These are phyloP conservation scores for Lethrus apterus DNA, from an alignment of 1,140 invertebrate species.

Conservation along the genomic window DNA sequence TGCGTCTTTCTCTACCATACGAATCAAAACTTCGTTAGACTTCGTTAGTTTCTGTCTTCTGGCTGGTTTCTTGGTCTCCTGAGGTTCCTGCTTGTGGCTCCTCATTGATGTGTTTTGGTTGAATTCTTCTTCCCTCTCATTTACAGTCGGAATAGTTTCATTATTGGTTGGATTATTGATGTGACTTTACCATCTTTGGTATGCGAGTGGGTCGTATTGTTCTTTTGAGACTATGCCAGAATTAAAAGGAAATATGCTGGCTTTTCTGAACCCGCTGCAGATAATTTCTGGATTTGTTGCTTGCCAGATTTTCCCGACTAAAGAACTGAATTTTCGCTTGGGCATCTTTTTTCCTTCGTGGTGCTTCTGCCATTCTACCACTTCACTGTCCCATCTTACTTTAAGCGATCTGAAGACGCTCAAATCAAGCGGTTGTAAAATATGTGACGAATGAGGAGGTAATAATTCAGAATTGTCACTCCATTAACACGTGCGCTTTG, in stretches of 20 bases:
- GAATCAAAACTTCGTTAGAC: too few relatives aligned
- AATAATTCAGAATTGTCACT: conserved; percentile 33
- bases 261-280: too few relatives aligned
- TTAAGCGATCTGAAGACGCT: conserved; percentile 22
- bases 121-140: too few relatives aligned
- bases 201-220: background rate
- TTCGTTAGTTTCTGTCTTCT: too few relatives aligned
- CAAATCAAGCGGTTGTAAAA: conserved; percentile 36
- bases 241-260: background rate
- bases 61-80: too few relatives aligned
- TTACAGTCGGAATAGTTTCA: too few relatives aligned
- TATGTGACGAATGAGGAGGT: conserved; percentile 33
- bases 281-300: background rate
- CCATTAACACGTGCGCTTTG: conserved; percentile 27
- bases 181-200: too few relatives aligned
- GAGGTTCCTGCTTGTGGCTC: too few relatives aligned
- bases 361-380: background rate
- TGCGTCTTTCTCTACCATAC: too few relatives aligned
- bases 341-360: background rate
- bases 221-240: background rate
- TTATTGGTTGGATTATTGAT: too few relatives aligned
- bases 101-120: too few relatives aligned
- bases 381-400: conserved; percentile 16
- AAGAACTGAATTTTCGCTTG: background rate
- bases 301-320: background rate